A percentile compares a stretch with the other conserved stretches of the same genome.
phyloP scores from a whole-genome alignment of 2,113 vertebrate species.

The Ophiodon elongatus region DNA sequence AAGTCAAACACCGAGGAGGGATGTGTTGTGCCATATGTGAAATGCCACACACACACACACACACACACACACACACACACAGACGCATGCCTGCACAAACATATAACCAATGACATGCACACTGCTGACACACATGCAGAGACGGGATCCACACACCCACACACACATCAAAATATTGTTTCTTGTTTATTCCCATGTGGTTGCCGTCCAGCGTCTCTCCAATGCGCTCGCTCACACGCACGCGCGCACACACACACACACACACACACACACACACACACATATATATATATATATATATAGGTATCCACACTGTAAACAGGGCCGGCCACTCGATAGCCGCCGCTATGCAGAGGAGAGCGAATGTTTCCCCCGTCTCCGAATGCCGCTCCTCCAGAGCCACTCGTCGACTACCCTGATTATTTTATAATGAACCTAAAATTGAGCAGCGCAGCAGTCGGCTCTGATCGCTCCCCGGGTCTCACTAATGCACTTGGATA shows the following conservation, averaged over 20 bases:
- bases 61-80: background rate
- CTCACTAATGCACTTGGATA: conserved; percentile 68
- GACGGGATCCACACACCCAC: conserved; percentile 12
- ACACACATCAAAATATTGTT: conserved; percentile 4
- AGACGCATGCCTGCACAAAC: conserved; percentile 30
- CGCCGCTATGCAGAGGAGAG: conserved; percentile 50
- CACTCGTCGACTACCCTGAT: conserved; percentile 76
- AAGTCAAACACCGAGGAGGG: conserved; percentile 78
- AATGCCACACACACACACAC: conserved; percentile 57
- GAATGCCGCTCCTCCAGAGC: conserved; percentile 53
- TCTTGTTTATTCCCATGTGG: conserved; percentile 52
- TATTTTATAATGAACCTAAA: conserved; percentile 83
- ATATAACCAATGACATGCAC: conserved; percentile 11
- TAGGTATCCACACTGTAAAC: background rate
- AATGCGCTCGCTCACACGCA: background rate
- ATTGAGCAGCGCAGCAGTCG: conserved; percentile 72
- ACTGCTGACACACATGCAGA: conserved; percentile 22
- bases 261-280: conserved; percentile 41
- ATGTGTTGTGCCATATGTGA: conserved; percentile 74
- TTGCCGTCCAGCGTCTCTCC: conserved; percentile 32
- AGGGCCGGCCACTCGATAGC: conserved; percentile 68
- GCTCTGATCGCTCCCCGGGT: conserved; percentile 66
- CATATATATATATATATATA: too few species aligned
- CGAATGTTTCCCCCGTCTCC: conserved; percentile 52
- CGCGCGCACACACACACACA: background rate